A percentile compares a stretch with the other conserved stretches of the same genome.
These are phyloP conservation scores for Mormyrus iriodes DNA, from an alignment of 2,113 vertebrate species.

Conservation along the genomic window DNA sequence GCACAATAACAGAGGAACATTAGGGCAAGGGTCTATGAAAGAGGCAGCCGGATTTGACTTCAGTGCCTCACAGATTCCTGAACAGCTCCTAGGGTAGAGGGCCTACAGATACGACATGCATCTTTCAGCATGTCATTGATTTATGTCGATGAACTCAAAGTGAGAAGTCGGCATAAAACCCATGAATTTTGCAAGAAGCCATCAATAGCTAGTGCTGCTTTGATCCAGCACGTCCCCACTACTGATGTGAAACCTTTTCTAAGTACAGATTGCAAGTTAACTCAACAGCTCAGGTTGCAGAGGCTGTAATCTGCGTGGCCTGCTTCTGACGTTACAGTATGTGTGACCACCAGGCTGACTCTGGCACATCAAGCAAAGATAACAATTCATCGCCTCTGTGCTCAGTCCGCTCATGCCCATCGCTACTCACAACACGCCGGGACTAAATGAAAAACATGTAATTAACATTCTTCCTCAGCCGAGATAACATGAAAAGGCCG, in stretches of 20 bases:
- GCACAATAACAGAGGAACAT: not conserved
- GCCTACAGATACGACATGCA: not conserved
- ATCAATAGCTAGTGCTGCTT: not conserved
- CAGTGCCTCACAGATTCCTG: not conserved
- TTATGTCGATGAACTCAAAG: not conserved
- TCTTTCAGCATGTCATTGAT: not conserved
- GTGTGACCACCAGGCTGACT: not conserved
- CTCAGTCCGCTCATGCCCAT: not conserved
- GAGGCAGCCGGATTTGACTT: not conserved
- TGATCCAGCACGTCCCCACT: not conserved
- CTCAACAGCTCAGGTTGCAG: not conserved
- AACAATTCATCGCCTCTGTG: not conserved
- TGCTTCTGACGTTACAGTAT: not conserved
- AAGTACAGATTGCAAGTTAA: not conserved
- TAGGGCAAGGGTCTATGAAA: not conserved
- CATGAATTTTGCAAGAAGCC: not conserved
- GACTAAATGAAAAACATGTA: not conserved
- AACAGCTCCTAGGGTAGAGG: not conserved
- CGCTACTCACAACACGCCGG: not conserved
- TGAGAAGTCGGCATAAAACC: not conserved
- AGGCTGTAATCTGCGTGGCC: not conserved
- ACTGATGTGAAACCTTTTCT: not conserved
- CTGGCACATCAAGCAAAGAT: not conserved
- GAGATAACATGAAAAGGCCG: not conserved
- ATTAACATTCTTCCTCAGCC: not conserved